These are phyloP conservation scores for Aporrectodea caliginosa DNA, from an alignment of 1,140 invertebrate genomes.

Conservation along the genomic window DNA sequence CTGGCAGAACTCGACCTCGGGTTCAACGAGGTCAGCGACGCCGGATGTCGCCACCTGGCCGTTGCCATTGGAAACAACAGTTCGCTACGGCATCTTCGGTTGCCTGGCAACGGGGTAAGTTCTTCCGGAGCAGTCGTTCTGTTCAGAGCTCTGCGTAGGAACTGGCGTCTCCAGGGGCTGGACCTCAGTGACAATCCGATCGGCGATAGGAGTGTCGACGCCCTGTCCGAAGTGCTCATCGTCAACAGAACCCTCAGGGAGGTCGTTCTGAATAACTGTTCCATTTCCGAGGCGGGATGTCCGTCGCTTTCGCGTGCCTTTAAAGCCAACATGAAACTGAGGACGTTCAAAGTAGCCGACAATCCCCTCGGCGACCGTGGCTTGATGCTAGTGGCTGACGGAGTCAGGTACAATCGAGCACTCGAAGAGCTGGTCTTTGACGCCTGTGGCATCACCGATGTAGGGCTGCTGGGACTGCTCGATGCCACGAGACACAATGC, in stretches of 20 bases:
- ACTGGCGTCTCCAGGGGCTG: background rate
- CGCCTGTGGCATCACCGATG: background rate
- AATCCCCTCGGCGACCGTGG: background rate
- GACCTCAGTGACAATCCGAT: background rate
- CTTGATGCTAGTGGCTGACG: background rate
- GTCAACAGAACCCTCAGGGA: background rate
- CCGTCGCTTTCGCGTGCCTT: background rate
- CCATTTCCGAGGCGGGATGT: background rate
- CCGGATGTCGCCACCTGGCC: background rate
- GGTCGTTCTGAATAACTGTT: background rate
- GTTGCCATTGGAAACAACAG: background rate
- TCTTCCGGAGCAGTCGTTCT: background rate
- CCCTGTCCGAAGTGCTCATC: background rate
- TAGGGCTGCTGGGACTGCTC: background rate
- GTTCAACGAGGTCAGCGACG: background rate
- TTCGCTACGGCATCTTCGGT: background rate
- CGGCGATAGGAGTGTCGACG: background rate
- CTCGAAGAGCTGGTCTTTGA: background rate
- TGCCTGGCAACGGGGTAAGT: background rate
- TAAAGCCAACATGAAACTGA: background rate
- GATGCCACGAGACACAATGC: background rate
- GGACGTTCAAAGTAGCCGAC: background rate
- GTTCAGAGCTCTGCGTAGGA: background rate
- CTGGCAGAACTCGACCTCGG: background rate
- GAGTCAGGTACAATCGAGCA: background rate